Evolutionary conservation across 2,113 vertebrate species (phyloP), one percentile per base, ranked within the genome.

Genomic region (Dipodomys spectabilis): DNA sequence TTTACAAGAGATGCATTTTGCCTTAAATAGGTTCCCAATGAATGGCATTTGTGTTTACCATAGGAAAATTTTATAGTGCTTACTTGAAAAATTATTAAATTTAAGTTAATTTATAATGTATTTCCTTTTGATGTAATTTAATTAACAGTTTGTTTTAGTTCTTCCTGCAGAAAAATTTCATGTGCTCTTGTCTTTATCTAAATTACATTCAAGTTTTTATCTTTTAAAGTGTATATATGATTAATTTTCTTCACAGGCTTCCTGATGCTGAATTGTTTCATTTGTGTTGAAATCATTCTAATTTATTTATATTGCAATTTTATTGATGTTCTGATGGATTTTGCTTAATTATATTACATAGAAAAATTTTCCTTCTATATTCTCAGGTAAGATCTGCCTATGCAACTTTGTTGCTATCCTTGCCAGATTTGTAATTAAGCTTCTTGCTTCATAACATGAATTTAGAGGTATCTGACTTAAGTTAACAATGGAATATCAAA

Each of bases 271-370:
- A 87, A 49, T 49, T 49, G 39, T 60, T 82, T 49, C 67, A 16
- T 87, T 65, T 87, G 25, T 12, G 57, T 60, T 82, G n/a, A 86
- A 93, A 69, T 79, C 67, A 83, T 68, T 27, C 27, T 32, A 53
- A 44, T 23, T 93, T 79, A 45, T 78, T 87, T 44, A 84, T 84
- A n/a, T 8, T 79, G 19, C 45, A 84, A 68, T 45, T 84, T 88
- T 60, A 78, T 49, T 91, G 49, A 67, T 91, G 39, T 49, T 44
- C 11, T 80, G 25, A 78, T 74, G 60, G 83, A 57, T 60, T 49
- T 83, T 86, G 65, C 30, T 62, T 53, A 18, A 62, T 88, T 23
- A 60, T 67, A 77, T 65, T 64, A 73, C 57, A 78, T 27, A 75
- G 22, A 90, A 12, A 75, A 45, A 30, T 74, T 78, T 82, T 82